These are phyloP conservation scores for Paramacrobiotus metropolitanus DNA, from an alignment of 1,140 invertebrate genomes.

Conservation along the genomic window DNA sequence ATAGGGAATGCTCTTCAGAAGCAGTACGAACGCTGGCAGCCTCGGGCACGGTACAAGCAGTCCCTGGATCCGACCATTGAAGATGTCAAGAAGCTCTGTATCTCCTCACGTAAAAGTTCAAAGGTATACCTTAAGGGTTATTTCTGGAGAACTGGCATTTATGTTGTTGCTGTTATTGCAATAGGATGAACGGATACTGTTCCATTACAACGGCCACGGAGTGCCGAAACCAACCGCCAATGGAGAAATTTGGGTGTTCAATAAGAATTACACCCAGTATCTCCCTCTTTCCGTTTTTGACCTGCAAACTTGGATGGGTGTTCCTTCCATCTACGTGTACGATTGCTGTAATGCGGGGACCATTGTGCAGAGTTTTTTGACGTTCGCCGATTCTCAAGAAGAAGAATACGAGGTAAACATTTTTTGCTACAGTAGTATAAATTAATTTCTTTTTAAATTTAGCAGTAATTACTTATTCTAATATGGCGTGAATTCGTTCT, in stretches of 20 bases:
- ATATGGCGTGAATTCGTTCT: too few species aligned
- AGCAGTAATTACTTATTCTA: too few species aligned
- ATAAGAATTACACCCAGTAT: conserved; percentile 93
- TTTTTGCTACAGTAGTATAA: background rate
- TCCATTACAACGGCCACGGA: conserved; percentile 98
- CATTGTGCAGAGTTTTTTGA: conserved; percentile 72
- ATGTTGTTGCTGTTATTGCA: background rate
- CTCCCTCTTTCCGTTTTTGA: conserved; percentile 95
- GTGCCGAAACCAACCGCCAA: conserved; percentile 91
- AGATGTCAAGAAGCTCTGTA: conserved; percentile 90
- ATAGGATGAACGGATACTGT: conserved; percentile 78
- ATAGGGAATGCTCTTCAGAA: conserved; percentile 77
- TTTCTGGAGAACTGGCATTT: background rate
- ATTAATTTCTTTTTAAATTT: background rate
- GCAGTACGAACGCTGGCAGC: conserved; percentile 69
- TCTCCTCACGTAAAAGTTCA: conserved; percentile 77
- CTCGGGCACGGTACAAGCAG: conserved; percentile 80
- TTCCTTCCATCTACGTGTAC: conserved; percentile 95
- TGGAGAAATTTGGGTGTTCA: conserved; percentile 99
- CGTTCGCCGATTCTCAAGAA: conserved; percentile 73
- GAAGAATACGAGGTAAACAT: conserved; percentile 45
- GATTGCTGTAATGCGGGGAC: conserved; percentile 96
- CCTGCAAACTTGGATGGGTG: conserved; percentile 95
- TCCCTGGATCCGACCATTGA: conserved; percentile 89
- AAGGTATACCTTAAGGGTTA: conserved; percentile 29